Percentiles rank a stretch among this genome's conserved stretches.
These are phyloP conservation scores for Leptocoma aspasia DNA, from an alignment of 2,113 vertebrate species.

Conservation along the genomic window DNA sequence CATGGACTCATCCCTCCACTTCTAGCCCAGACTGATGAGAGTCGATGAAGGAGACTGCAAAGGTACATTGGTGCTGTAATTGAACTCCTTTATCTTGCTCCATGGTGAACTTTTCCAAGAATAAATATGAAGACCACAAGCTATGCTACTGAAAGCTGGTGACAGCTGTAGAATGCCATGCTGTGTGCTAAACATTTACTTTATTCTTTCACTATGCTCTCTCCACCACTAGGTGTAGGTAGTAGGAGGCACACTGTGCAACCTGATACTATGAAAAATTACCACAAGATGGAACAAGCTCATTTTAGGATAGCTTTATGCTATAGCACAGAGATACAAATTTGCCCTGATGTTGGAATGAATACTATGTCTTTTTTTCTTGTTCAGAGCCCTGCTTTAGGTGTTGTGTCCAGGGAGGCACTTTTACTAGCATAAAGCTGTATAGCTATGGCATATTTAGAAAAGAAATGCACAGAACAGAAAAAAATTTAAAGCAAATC, in stretches of 20 bases:
- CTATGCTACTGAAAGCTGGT: background rate
- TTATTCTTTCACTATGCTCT: background rate
- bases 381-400: background rate
- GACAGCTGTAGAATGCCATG: background rate
- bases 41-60: background rate
- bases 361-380: background rate
- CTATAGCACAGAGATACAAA: background rate
- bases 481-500: background rate
- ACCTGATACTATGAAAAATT: background rate
- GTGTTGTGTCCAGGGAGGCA: background rate
- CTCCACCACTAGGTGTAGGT: background rate
- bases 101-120: background rate
- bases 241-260: background rate
- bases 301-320: background rate
- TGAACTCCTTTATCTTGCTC: background rate
- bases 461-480: background rate
- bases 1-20: background rate
- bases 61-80: background rate
- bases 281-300: background rate
- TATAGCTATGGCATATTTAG: background rate
- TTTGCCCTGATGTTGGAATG: background rate
- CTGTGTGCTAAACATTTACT: background rate
- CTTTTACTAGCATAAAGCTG: background rate
- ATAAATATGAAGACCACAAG: background rate
- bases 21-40: background rate